Evolutionary conservation across 2,888 invertebrate genomes (phyloP).

Genomic region (Eristalis tenax): DNA sequence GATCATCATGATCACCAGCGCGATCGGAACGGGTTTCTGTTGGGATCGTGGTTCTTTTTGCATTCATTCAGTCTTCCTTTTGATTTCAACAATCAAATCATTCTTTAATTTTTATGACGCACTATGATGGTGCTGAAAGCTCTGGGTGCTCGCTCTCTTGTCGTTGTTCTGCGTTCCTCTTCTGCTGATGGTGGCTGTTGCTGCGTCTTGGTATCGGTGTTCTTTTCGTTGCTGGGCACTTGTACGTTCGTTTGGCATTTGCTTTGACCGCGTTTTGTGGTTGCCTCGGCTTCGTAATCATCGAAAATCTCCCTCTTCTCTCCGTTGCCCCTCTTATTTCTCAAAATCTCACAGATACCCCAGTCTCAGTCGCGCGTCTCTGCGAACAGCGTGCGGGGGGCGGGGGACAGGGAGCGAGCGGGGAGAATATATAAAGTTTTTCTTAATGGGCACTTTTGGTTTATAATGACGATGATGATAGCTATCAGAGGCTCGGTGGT

Average conservation of each 20-base stretch:
- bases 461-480: slow-evolving; percentile 72
- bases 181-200: no score
- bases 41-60: neutral
- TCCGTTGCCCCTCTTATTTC: slow-evolving; percentile 21
- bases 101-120: slow-evolving; percentile 71
- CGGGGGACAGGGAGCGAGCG: neutral
- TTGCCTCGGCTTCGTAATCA: slow-evolving; percentile 62
- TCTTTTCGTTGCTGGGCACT: neutral
- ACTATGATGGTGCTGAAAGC: slow-evolving; percentile 70
- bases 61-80: slow-evolving; percentile 38
- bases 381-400: neutral
- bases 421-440: slow-evolving; percentile 58
- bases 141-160: slow-evolving; percentile 40
- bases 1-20: neutral
- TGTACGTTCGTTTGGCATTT: slow-evolving; percentile 34
- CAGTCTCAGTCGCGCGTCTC: neutral
- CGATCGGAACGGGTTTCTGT: neutral
- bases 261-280: slow-evolving; percentile 56
- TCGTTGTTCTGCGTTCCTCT: neutral
- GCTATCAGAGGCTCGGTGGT: slow-evolving; percentile 56
- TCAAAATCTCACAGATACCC: slow-evolving; percentile 2
- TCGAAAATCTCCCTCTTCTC: slow-evolving; percentile 40
- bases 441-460: slow-evolving; percentile 68
- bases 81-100: slow-evolving; percentile 71
- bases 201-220: neutral